phyloP scores from a whole-genome alignment of 2,113 vertebrate genomes.

The Paedocypris sp. region DNA sequence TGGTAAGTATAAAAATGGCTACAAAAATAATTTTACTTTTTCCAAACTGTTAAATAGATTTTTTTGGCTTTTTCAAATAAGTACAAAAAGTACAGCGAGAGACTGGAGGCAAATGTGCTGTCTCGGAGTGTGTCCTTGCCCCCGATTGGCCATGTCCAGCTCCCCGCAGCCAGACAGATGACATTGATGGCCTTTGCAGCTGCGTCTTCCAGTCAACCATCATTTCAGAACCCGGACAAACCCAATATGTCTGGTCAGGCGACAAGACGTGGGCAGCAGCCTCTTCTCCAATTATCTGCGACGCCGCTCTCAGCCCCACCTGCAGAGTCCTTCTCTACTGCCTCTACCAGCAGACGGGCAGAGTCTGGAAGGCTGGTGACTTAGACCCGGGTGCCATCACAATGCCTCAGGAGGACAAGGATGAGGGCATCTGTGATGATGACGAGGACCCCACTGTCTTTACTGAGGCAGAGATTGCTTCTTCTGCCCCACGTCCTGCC shows the following conservation, averaged over 20 bases:
- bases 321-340: not conserved
- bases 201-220: not conserved
- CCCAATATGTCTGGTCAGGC: not conserved
- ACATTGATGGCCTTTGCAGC: not conserved
- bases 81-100: not conserved
- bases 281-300: not conserved
- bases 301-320: not conserved
- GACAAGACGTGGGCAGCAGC: not conserved
- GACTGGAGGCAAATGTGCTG: not conserved
- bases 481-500: too few relatives aligned
- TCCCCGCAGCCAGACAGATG: not conserved
- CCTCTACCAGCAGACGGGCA: not conserved
- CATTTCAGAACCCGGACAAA: not conserved
- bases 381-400: too few relatives aligned
- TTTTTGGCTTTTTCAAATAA: not conserved
- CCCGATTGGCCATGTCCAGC: not conserved
- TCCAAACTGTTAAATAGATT: not conserved
- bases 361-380: too few relatives aligned
- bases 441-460: too few relatives aligned
- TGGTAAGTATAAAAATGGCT: not conserved
- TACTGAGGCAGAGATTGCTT: too few relatives aligned
- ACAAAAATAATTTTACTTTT: not conserved
- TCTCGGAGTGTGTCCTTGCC: not conserved
- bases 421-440: too few relatives aligned
- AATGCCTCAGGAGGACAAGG: too few relatives aligned